These are phyloP conservation scores for Gymnobelideus leadbeateri DNA, from an alignment of 2,113 vertebrate species.

Conservation along the genomic window DNA sequence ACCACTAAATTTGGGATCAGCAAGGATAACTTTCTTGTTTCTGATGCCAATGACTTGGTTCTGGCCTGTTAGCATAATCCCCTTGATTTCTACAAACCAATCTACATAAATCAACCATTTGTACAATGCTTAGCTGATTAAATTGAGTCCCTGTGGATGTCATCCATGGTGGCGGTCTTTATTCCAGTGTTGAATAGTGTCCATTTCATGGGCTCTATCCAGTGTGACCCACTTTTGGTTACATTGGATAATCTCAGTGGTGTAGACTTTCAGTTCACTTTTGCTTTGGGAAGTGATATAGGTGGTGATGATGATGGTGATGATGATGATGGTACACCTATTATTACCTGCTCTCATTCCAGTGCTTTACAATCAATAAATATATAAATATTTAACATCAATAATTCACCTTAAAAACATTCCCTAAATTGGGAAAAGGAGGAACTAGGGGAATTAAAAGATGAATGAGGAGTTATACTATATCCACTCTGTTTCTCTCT, in stretches of 20 bases:
- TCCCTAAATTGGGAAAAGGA: background rate
- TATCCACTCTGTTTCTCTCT: background rate
- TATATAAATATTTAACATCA: background rate
- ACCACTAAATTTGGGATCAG: background rate
- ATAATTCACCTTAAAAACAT: background rate
- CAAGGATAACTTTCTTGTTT: background rate
- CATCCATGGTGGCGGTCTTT: background rate
- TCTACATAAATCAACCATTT: background rate
- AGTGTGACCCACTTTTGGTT: background rate
- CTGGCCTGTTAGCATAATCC: background rate
- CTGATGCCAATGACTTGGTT: background rate
- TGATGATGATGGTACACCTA: background rate
- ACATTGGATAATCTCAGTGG: background rate
- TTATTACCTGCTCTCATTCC: background rate
- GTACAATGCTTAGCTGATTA: background rate
- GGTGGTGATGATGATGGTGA: background rate
- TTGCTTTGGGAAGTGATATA: background rate
- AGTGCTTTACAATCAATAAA: background rate
- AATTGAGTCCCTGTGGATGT: background rate
- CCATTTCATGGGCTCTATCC: background rate
- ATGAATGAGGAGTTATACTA: background rate
- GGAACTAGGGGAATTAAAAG: background rate
- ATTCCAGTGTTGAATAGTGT: background rate
- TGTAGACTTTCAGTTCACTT: background rate
- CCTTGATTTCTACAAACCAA: background rate